Evolutionary conservation across 2,113 vertebrate species (phyloP).

Genomic region (Catharus fuscescens): DNA sequence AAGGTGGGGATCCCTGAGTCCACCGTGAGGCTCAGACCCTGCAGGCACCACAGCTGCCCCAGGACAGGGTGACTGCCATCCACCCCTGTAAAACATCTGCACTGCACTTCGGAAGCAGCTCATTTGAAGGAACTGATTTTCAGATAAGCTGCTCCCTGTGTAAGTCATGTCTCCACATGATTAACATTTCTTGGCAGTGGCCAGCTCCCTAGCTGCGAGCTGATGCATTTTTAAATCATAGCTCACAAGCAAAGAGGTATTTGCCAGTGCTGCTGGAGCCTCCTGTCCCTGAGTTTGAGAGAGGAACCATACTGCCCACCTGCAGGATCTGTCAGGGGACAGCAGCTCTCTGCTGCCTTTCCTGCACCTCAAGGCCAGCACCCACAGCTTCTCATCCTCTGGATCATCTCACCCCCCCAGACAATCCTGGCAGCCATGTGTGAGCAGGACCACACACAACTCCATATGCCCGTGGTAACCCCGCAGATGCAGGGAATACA

Average conservation of each 20-base stretch:
- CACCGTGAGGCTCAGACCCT: rapidly evolving
- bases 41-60: not conserved
- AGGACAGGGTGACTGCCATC: not conserved
- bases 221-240: not conserved
- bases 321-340: not conserved
- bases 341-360: not conserved
- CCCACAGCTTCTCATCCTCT: not conserved
- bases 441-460: not conserved
- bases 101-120: not conserved
- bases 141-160: not conserved
- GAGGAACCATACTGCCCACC: not conserved
- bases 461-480: rapidly evolving
- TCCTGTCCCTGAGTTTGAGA: not conserved
- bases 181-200: slow-evolving; percentile 18
- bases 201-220: not conserved
- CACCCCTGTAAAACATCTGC: rapidly evolving
- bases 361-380: not conserved
- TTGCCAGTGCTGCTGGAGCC: slow-evolving; percentile 8
- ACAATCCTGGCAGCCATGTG: rapidly evolving
- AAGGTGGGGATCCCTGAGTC: rapidly evolving
- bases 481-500: rapidly evolving
- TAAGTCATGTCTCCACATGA: slow-evolving; percentile 48
- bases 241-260: not conserved
- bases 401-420: not conserved
- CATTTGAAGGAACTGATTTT: not conserved